Base-by-base conservation (phyloP, 2,888 invertebrate species). In the Nycteola revayana region DNA sequence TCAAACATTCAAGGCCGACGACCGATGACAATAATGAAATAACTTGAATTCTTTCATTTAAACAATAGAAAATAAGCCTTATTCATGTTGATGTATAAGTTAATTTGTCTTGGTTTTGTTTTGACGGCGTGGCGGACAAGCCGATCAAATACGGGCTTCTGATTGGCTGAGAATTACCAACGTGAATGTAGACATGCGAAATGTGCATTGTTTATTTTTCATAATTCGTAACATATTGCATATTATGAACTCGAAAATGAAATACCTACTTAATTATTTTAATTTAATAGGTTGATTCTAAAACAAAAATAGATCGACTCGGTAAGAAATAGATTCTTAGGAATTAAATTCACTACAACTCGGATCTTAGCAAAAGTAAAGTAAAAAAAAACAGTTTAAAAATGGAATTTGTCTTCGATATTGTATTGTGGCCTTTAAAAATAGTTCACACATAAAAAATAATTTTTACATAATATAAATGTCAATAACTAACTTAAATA, bases 101-200 rank as follows among this genome's bases (percentile, higher is more conserved):
- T 14, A 37, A 39, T 43, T 42, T 46, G 27, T 32, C 14, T 4
- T 42, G 33, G 14, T 17, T 2, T 1, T 7, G 14, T 36, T 47
- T 42, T 40, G 60, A 40, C 45, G 66, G 64, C 60, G 67, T 67
- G 66, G 65, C 59, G 32, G 68, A 51, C 67, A 53, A 57, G 68
- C 67, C 67, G 61, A 56, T 64, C 40, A 30, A 59, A 66, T 60
- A 28, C 43, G 10, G 47, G 22, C 9, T 22, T 36, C 27, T 51
- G 49, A 68, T 70, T 70, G 68, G 70, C 43, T 4, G 25, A 45
- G 36, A 20, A 26, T 49, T 42, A 38, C 23, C 39, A 30, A 48
- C 31, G 46, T 48, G 49, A 56, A 49, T 55, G 54, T 50, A 37
- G 34, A 45, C 42, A 47, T 55, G 44, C 46, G 48, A 41, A 56